Evolutionary conservation across 1,140 invertebrate species (phyloP).

Genomic region (Brachionus rotundiformis): DNA sequence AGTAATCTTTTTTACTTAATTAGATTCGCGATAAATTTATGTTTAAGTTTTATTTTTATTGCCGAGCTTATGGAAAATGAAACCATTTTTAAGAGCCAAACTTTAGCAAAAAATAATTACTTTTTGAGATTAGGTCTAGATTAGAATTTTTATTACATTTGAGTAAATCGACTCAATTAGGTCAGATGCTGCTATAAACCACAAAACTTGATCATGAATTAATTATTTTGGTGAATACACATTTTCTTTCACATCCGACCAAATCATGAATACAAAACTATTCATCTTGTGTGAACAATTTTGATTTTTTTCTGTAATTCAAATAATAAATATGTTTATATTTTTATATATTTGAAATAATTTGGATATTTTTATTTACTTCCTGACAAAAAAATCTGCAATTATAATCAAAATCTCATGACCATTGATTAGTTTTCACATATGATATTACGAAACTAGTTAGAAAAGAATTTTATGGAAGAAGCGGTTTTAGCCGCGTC

Average conservation of each 20-base stretch:
- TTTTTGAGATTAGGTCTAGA: background rate
- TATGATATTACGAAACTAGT: background rate
- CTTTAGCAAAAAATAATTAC: background rate
- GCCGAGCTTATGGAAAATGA: background rate
- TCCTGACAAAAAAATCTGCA: slow-evolving; percentile 4
- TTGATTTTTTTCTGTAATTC: background rate
- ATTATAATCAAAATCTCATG: background rate
- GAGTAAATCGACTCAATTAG: background rate
- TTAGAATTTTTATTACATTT: slow-evolving; percentile 7
- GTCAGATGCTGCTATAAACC: background rate
- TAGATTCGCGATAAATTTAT: background rate
- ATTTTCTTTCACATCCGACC: background rate
- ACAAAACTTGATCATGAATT: background rate
- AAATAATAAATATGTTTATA: background rate
- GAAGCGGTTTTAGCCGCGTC: background rate
- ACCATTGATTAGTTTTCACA: background rate
- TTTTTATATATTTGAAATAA: background rate
- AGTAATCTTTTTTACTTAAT: background rate
- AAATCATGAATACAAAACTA: too few species aligned
- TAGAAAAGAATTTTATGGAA: background rate
- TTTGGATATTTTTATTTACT: background rate
- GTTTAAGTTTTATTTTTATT: background rate
- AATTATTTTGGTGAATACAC: background rate
- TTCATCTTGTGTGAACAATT: too few species aligned
- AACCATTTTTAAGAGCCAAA: background rate